Evolutionary conservation across 1,140 invertebrate species (phyloP).

Genomic region (Ceratosolen solmsi): DNA sequence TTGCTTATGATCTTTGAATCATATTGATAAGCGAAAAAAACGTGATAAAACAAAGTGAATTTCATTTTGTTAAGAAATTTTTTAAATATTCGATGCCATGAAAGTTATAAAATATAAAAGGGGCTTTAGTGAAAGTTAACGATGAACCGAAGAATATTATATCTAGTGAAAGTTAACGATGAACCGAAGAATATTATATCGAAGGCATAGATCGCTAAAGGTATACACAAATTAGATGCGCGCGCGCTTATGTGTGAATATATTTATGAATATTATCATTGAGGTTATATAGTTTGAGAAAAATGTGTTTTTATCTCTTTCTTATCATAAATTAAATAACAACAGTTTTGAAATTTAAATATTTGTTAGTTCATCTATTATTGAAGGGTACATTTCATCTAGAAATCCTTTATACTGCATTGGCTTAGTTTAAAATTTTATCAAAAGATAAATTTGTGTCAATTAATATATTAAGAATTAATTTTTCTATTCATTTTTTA

Average conservation of each 20-base stretch:
- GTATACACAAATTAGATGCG: conserved; percentile 27
- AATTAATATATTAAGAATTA: neutral
- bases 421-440: neutral
- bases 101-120: conserved; percentile 2
- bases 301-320: conserved; percentile 25
- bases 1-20: conserved; percentile 16
- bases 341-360: neutral
- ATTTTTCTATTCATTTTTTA: neutral
- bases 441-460: neutral
- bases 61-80: neutral
- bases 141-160: neutral
- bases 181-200: neutral
- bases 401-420: neutral
- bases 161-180: neutral
- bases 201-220: no score
- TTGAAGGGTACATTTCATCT: neutral
- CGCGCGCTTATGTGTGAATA: neutral
- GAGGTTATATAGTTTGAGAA: conserved; percentile 41
- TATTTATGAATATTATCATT: conserved; percentile 21
- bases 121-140: neutral
- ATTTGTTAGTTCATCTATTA: neutral
- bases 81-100: neutral
- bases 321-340: conserved; percentile 3
- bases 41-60: conserved; percentile 9
- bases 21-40: neutral